A percentile compares a stretch with the other conserved stretches of the same genome.
Evolutionary conservation across 2,113 vertebrate genomes (phyloP).

Genomic region (Rhombomys opimus): DNA sequence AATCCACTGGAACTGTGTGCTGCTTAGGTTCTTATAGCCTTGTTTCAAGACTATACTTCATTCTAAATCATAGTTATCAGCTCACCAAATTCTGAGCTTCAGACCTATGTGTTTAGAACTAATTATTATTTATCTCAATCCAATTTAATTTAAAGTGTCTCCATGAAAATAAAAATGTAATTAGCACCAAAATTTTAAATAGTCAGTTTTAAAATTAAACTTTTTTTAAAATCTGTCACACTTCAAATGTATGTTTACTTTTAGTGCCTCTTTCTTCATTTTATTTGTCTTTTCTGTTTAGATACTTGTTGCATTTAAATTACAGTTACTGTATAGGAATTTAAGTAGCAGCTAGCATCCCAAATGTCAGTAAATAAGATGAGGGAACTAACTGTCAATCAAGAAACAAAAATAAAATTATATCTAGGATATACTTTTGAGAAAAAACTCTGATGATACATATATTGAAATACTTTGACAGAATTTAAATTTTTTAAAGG

Average conservation of each 20-base stretch:
- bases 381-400: neutral
- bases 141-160: neutral
- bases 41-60: neutral
- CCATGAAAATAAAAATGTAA: neutral
- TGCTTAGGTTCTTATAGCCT: neutral
- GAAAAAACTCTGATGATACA: neutral
- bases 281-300: neutral
- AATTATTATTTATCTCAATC: slow-evolving; percentile 1
- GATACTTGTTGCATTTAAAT: neutral
- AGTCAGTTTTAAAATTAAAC: neutral
- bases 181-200: neutral
- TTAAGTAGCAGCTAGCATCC: neutral
- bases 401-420: neutral
- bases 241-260: slow-evolving; percentile 2
- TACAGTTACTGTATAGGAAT: neutral
- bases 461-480: neutral
- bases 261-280: neutral
- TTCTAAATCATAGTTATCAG: neutral
- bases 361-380: neutral
- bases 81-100: neutral
- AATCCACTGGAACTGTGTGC: neutral
- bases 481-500: neutral
- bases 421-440: neutral
- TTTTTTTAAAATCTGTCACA: neutral
- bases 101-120: neutral